Evolutionary conservation across 2,888 invertebrate genomes (phyloP).

Genomic region (Machimus rusticus): DNA sequence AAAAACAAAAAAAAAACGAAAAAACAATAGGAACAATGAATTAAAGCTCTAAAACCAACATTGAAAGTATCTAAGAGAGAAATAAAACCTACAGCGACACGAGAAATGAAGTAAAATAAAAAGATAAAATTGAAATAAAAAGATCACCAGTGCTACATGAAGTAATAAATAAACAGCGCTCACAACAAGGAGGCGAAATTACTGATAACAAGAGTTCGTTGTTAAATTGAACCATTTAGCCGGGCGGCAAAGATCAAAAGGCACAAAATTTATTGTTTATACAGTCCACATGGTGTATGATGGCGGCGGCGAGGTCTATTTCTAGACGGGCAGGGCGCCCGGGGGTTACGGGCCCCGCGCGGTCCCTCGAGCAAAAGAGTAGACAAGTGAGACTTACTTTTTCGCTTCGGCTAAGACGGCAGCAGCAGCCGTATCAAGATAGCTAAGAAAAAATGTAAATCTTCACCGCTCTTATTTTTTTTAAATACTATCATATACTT

Average conservation of each 20-base stretch:
- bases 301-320: not conserved
- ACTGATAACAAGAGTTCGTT: conserved; percentile 44
- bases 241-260: conserved; percentile 35
- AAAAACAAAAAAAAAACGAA: not conserved
- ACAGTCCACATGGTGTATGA: not conserved
- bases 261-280: conserved; percentile 30
- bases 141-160: not conserved
- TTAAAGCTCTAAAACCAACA: not conserved
- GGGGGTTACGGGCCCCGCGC: not conserved
- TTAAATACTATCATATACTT: not conserved
- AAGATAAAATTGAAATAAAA: not conserved
- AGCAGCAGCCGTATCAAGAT: not conserved
- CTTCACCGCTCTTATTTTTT: not conserved
- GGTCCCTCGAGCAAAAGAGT: not conserved
- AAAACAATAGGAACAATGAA: not conserved
- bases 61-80: not conserved
- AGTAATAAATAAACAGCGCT: conserved; percentile 35
- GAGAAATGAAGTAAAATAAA: not conserved
- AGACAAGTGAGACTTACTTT: not conserved
- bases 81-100: not conserved
- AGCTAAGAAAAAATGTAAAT: not conserved
- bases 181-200: conserved; percentile 43
- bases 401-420: not conserved
- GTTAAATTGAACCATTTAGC: conserved; percentile 42
- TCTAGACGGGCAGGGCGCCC: not conserved